Evolutionary conservation across 2,888 invertebrate species (phyloP).

Genomic region (Noctua comes): DNA sequence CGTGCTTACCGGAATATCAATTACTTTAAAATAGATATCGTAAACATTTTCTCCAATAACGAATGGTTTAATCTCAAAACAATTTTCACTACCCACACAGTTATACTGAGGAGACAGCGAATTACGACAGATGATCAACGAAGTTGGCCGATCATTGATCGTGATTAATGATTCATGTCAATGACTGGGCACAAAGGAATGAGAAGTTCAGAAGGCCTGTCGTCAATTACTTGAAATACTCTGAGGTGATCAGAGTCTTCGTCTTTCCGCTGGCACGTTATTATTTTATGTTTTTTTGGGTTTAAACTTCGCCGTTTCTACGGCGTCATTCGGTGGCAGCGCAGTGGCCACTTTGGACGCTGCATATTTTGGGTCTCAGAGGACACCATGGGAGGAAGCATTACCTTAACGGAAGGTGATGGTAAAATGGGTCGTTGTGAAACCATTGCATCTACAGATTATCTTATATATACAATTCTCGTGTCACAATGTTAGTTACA

Average conservation of each 20-base stretch:
- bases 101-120: conserved; percentile 22
- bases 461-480: no score
- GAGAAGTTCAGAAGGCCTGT: conserved; percentile 32
- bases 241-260: neutral
- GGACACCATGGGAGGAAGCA: neutral
- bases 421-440: neutral
- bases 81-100: conserved; percentile 47
- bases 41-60: conserved; percentile 37
- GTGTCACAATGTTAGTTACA: no score
- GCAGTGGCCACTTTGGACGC: neutral
- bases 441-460: neutral
- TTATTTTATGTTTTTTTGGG: neutral
- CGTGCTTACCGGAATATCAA: neutral
- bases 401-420: no score
- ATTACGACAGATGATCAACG: conserved; percentile 52
- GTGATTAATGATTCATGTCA: conserved; percentile 73
- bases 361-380: neutral
- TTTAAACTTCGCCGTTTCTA: neutral
- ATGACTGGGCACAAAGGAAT: conserved; percentile 42
- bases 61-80: conserved; percentile 36
- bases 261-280: neutral
- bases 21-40: conserved; percentile 12
- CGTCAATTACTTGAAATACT: neutral
- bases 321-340: neutral
- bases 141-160: conserved; percentile 65